Evolutionary conservation across 1,140 invertebrate species (phyloP), one percentile per base, ranked within the genome.

Genomic region (Meloidogyne hapla): DNA sequence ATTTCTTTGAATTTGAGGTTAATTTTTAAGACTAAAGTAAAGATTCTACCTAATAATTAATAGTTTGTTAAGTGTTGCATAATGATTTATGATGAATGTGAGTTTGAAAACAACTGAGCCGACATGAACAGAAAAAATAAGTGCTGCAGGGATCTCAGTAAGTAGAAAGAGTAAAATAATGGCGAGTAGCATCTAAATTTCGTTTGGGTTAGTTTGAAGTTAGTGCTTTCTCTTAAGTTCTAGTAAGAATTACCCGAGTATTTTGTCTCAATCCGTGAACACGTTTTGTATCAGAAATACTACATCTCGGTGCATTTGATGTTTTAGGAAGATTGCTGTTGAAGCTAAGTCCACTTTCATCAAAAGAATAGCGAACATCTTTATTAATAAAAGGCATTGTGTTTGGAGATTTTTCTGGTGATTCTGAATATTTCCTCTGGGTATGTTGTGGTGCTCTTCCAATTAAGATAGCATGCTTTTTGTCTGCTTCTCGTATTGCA

Each of bases 81-180:
- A 85, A 48, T 86, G 79, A 56, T 61, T 45, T 56, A 78, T 81
- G 23, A 85, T 83, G 33, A 81, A 85, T 9, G 64, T 70, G 9
- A 85, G 76, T 69, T 78, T 77, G 2, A 86, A 73, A 12, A 84
- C 83, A 18, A 85, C 83, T 9, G 84, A 72, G 23, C 77, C 61
- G 4, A 85, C 84, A 75, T 85, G 84, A 21, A 85, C 64, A 1
- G 79, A 82, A 67, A 85, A 85, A 64, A 85, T 85, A 9, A 85
- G 76, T 13, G 84, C 84, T 33, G 84, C 84, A 21, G 84, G 84
- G 26, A 85, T 86, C 63, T 85, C 84, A 10, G 84, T 85, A 12
- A 85, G 71, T 48, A 85, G 65, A 69, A 85, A 85, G 18, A 85
- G 69, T 23, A 86, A 62, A 33, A 85, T 85, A 18, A 85, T 83